These are phyloP conservation scores for Saccopteryx leptura DNA, from an alignment of 2,113 vertebrate genomes.

Conservation along the genomic window DNA sequence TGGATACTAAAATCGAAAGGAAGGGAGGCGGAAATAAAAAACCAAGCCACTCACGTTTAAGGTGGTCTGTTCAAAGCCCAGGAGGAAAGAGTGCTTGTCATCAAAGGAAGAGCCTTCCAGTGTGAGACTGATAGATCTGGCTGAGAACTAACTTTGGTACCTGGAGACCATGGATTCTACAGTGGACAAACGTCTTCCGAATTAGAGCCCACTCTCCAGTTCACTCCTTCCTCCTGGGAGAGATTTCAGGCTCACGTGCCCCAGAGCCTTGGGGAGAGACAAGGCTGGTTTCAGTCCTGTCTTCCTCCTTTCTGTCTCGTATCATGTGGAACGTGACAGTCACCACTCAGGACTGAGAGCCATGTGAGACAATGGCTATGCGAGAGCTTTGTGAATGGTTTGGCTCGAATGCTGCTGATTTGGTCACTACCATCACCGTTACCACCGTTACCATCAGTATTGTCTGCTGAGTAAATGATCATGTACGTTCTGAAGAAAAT, in stretches of 20 bases:
- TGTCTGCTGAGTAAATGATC: background rate
- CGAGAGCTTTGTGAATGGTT: background rate
- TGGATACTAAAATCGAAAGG: background rate
- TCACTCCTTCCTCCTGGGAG: background rate
- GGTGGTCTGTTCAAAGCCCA: background rate
- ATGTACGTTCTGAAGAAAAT: background rate
- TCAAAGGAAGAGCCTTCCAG: background rate
- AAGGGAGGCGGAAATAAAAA: background rate
- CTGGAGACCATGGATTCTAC: background rate
- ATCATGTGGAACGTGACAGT: no score
- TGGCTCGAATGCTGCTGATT: background rate
- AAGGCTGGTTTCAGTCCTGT: background rate
- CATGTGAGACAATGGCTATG: no score
- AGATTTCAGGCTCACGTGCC: background rate
- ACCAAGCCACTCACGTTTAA: background rate
- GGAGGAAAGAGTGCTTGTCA: background rate
- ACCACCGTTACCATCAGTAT: background rate
- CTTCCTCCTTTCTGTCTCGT: background rate
- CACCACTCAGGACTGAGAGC: background rate
- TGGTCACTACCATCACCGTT: background rate
- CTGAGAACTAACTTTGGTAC: background rate
- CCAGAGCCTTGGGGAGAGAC: background rate
- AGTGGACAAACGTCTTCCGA: background rate
- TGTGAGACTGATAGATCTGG: background rate
- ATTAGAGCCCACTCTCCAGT: background rate